Evolutionary conservation across 1,140 invertebrate genomes (phyloP).

Genomic region (Whitmania pigra): DNA sequence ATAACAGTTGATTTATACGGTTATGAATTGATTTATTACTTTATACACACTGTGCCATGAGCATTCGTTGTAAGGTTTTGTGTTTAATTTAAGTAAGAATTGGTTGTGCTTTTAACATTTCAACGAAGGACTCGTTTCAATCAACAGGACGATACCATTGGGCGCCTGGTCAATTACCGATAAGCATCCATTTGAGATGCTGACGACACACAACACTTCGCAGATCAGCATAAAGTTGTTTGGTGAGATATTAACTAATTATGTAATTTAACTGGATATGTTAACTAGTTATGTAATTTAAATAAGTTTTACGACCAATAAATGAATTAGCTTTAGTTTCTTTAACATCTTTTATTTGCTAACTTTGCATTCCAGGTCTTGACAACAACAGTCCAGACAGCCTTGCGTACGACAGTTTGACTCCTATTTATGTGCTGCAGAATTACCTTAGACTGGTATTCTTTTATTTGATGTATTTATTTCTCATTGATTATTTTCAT

Average conservation of each 20-base stretch:
- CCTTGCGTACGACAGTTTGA: conserved; percentile 37
- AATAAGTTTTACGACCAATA: too few species aligned
- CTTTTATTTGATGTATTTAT: not conserved
- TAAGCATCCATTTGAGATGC: conserved; percentile 29
- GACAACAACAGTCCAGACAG: conserved; percentile 31
- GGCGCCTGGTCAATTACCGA: conserved; percentile 30
- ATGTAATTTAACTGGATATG: conserved; percentile 17
- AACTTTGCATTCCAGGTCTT: conserved; percentile 25
- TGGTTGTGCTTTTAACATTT: too few species aligned
- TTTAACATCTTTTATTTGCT: too few species aligned
- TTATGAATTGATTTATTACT: too few species aligned
- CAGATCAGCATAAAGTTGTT: conserved; percentile 29
- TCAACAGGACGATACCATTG: conserved; percentile 31
- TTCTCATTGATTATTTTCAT: not conserved
- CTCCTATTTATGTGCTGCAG: conserved; percentile 33
- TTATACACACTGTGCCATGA: too few species aligned
- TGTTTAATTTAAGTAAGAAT: too few species aligned
- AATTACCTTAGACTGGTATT: conserved; percentile 30
- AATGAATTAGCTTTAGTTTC: too few species aligned
- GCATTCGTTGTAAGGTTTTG: too few species aligned
- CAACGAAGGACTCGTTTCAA: too few species aligned
- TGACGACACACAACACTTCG: conserved; percentile 30
- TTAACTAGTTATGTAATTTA: too few species aligned
- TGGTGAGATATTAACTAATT: conserved; percentile 27
- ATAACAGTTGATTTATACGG: too few species aligned